A percentile compares a stretch with the other conserved stretches of the same genome.
Evolutionary conservation across 2,113 vertebrate species (phyloP).

Genomic region (Callionymus lyra): DNA sequence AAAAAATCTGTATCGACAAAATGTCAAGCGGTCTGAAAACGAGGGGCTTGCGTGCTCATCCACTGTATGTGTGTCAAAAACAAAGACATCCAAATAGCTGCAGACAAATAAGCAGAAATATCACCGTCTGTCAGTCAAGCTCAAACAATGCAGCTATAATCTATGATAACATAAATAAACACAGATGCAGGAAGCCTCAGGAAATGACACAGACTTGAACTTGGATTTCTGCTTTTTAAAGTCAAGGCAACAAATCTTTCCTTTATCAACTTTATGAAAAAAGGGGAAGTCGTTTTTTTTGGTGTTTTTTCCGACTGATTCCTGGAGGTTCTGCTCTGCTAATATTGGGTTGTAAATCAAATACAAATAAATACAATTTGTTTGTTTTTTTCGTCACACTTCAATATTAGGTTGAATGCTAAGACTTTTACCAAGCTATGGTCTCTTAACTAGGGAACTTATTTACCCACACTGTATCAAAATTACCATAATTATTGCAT

Average conservation of each 20-base stretch:
- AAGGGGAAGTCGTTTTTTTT: no score
- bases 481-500: no score
- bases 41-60: constrained; percentile 15
- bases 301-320: no score
- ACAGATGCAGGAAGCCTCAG: constrained; percentile 30
- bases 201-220: constrained; percentile 5
- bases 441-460: no score
- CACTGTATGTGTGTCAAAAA: constrained; percentile 41
- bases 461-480: no score
- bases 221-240: not conserved
- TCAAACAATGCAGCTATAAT: constrained; percentile 50
- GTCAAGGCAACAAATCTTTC: constrained; percentile 3
- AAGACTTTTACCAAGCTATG: no score
- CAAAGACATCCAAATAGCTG: constrained; percentile 47
- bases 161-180: constrained; percentile 46
- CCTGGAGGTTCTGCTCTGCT: no score
- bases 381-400: no score
- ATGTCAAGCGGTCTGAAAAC: constrained; percentile 55
- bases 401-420: no score
- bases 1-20: constrained; percentile 63
- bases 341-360: no score
- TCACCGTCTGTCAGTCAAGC: constrained; percentile 59
- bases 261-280: not conserved
- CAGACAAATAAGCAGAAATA: constrained; percentile 39
- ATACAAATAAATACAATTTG: no score